Conservation (phyloP, 2,113 vertebrate genomes). For the Pterocles gutturalis region DNA sequence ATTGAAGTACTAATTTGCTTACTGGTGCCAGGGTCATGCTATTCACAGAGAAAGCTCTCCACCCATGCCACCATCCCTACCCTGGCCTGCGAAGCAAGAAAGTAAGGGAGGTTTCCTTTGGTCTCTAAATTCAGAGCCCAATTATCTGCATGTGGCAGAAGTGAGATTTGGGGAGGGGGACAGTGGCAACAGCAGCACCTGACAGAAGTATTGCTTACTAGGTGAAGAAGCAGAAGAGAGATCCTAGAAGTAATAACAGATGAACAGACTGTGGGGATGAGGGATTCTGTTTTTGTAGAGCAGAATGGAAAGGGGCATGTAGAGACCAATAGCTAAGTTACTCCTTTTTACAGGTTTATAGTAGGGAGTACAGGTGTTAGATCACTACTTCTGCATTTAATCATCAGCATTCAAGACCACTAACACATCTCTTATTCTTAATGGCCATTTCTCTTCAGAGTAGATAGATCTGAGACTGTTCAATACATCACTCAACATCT, state of each 20-base stretch:
- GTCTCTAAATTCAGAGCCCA: not conserved
- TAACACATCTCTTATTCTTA: not conserved
- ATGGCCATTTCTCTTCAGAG: not conserved
- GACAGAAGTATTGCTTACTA: not conserved
- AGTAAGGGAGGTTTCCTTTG: not conserved
- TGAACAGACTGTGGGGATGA: not conserved
- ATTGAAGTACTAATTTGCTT: not conserved
- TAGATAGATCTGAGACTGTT: not conserved
- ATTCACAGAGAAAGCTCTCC: not conserved
- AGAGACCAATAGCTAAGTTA: not conserved
- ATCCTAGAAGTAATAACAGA: not conserved
- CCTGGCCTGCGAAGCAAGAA: not conserved
- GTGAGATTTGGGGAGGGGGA: not conserved
- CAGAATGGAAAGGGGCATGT: not conserved
- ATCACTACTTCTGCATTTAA: not conserved
- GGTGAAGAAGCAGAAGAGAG: not conserved
- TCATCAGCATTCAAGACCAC: not conserved
- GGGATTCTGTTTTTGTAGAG: not conserved
- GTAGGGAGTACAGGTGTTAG: not conserved
- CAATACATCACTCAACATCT: not conserved
- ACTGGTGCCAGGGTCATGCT: not conserved
- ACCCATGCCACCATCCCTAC: not conserved
- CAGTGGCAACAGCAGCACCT: not conserved
- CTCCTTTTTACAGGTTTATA: not conserved
- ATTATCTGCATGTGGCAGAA: rapidly evolving